Base-by-base conservation (phyloP, 2,113 vertebrate genomes). In the Ornithorhynchus anatinus region DNA sequence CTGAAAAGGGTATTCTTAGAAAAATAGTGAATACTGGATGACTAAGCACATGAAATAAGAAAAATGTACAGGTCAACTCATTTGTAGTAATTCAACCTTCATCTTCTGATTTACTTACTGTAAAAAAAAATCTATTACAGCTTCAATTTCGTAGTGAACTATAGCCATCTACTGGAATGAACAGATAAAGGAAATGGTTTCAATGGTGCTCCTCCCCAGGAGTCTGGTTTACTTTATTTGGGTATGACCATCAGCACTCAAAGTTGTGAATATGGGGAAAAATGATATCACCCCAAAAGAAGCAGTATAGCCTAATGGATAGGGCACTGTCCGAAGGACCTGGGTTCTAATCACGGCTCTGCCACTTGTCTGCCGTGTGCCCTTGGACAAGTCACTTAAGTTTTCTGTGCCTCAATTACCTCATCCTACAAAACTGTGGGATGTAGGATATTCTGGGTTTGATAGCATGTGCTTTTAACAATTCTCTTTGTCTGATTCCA, bases 111-210 rank as follows among this genome's bases (percentile, higher is more conserved):
- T 94, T 91, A 92, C 91, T 91, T 92, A 91, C 89, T 91, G 88
- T 82, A 87, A 87, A 91, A 59, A n/a, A n/a, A 92, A 88, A 90
- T 82, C 90, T 89, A 92, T 88, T 84, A 75, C 57, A 88, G 79
- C 74, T 79, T 81, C 88, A 86, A 78, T 93, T 89, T 86, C 60
- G 84, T 92, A 93, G 92, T 93, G 89, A 94, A 89, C 92, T 94
- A 80, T 93, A 94, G 92, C 94, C 94, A 94, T 93, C 94, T 95
- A 92, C 93, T 94, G 94, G 93, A 91, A 89, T 88, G 90, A 92
- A 88, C 44, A 74, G 90, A 84, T 90, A 94, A 83, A 89, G 89
- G 92, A 91, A 90, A 92, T 50, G 84, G n/a, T 33, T 84, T 66
- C 82, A 85, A 83, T 64, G 84, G 68, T 52, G 60, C 85, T 86